These are phyloP conservation scores for Daphoenositta chrysoptera DNA, from an alignment of 2,113 vertebrate genomes.

Conservation along the genomic window DNA sequence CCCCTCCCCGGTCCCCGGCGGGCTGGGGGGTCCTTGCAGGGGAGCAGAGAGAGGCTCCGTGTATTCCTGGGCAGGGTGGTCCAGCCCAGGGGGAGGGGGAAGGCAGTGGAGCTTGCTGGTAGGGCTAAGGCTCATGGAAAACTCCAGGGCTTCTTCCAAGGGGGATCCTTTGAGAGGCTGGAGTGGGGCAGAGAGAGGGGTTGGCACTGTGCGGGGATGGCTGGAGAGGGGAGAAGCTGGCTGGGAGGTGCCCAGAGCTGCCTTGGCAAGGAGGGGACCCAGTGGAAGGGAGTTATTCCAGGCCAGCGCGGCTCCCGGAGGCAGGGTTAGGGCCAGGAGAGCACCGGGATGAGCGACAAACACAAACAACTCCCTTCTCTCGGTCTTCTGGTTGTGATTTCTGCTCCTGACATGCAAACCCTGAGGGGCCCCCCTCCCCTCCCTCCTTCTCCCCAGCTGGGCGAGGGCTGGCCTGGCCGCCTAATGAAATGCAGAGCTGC, in stretches of 20 bases:
- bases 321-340: neutral
- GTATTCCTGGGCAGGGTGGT: neutral
- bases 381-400: constrained; percentile 27
- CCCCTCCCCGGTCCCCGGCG: rapidly evolving
- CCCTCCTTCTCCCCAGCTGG: neutral
- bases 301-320: neutral
- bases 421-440: neutral
- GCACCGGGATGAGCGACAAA: neutral
- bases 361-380: neutral
- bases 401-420: neutral
- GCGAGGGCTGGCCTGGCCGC: neutral
- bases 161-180: neutral
- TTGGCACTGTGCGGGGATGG: rapidly evolving
- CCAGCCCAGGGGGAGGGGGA: neutral
- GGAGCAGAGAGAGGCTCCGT: neutral
- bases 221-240: neutral
- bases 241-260: neutral
- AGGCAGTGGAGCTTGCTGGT: neutral
- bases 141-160: neutral
- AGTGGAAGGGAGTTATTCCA: neutral
- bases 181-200: neutral
- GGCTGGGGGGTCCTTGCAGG: neutral
- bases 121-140: neutral
- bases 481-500: constrained; percentile 67
- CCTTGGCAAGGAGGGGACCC: neutral